Percentiles rank a stretch among this genome's conserved stretches.
These are phyloP conservation scores for Drosophila putrida DNA, from an alignment of 2,888 invertebrate genomes.

Conservation along the genomic window DNA sequence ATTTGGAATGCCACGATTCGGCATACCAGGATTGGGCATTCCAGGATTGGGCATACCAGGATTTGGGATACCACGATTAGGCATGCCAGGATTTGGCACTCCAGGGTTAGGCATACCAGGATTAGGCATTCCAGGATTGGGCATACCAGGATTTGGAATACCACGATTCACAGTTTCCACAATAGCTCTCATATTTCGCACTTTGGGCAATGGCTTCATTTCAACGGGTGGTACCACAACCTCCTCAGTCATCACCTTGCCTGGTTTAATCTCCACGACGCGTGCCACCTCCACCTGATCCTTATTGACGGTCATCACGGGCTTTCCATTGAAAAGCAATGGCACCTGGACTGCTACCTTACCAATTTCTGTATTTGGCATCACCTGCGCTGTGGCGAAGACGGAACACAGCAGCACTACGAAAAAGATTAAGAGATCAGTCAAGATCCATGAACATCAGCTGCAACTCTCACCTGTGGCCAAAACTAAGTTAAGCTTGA, in stretches of 20 bases:
- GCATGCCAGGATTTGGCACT: slow-evolving; percentile 34
- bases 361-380: slow-evolving; percentile 66
- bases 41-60: slow-evolving; percentile 26
- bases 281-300: slow-evolving; percentile 56
- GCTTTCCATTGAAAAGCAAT: slow-evolving; percentile 66
- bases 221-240: slow-evolving; percentile 46
- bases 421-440: background rate
- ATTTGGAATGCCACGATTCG: slow-evolving; percentile 20
- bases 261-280: slow-evolving; percentile 61
- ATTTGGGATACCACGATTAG: slow-evolving; percentile 27
- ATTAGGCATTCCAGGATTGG: slow-evolving; percentile 30
- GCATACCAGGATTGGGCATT: slow-evolving; percentile 25
- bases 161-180: slow-evolving; percentile 25
- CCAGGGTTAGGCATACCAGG: slow-evolving; percentile 34
- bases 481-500: slow-evolving; percentile 57
- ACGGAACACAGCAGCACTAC: slow-evolving; percentile 69
- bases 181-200: slow-evolving; percentile 47
- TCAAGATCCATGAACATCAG: background rate
- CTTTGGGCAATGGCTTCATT: slow-evolving; percentile 23
- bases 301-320: slow-evolving; percentile 47
- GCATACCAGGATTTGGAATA: slow-evolving; percentile 38
- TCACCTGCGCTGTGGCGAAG: slow-evolving; percentile 71
- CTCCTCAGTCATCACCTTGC: slow-evolving; percentile 35
- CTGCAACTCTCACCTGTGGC: slow-evolving; percentile 66
- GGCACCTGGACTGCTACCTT: slow-evolving; percentile 64